Evolutionary conservation across 2,113 vertebrate species (phyloP), one percentile per base, ranked within the genome.

Genomic region (Percopsis transmontana): DNA sequence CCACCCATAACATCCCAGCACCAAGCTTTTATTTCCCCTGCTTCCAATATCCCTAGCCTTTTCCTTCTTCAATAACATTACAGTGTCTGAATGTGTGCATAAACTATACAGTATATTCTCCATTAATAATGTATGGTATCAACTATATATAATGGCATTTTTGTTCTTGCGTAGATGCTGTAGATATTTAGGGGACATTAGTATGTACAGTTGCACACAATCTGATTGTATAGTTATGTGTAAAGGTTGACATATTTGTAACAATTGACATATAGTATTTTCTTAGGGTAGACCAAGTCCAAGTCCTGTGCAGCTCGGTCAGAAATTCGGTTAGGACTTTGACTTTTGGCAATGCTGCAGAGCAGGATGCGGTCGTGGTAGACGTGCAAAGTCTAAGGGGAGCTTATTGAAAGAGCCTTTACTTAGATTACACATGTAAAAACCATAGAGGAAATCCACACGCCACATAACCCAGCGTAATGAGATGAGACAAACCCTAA

Each of bases 391-490:
- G 44, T 54, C 52, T 67, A 58, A 48, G 1, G 38, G n/a, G 50
- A 68, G 39, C 24, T 68, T 27, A 57, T 47, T 62, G 53, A 21
- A 21, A 18, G 54, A 55, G 42, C 44, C 39, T 60, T 72, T 27
- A 19, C 21, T 62, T 58, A 62, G 20, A 56, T 51, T 56, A 47
- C 21, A 18, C 64, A 62, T 60, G 42, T 58, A 39, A 57, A 63
- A 79, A 63, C 56, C 41, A 38, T 41, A 10, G 50, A 67, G 79
- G 72, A 75, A 84, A 77, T 47, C 65, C 68, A 64, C 60, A 45
- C 9, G 7, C 15, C 65, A 74, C 70, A 65, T 58, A 48, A 18
- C 52, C 23, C 14, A 68, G 42, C 69, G 13, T 54, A 70, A 81
- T 56, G 51, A 75, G 50, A 72, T 51, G 67, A 74, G 53, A 75